A percentile compares a stretch with the other conserved stretches of the same genome.
Conservation (phyloP, 2,113 vertebrate genomes). For the Cromileptes altivelis region DNA sequence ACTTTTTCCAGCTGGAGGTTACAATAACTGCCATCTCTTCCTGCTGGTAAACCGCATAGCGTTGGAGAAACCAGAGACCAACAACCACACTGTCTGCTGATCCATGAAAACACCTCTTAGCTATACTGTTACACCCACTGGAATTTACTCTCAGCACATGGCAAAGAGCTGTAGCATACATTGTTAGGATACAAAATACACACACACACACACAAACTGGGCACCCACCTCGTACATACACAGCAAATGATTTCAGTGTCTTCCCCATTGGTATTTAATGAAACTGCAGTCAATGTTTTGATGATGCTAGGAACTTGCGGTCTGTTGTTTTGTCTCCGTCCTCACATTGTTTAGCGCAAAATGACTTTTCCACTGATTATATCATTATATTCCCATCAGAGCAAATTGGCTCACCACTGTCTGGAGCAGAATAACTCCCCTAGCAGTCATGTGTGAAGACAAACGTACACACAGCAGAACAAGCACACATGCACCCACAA, state of each 20-base stretch:
- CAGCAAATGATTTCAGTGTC: constrained; percentile 20
- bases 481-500: constrained; percentile 13
- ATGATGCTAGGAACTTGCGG: constrained; percentile 38
- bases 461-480: constrained; percentile 39
- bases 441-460: constrained; percentile 53
- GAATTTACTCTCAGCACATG: constrained; percentile 50
- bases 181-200: constrained; percentile 19
- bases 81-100: constrained; percentile 33
- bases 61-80: constrained; percentile 53
- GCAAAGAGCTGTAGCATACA: constrained; percentile 32
- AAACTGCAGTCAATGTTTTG: constrained; percentile 25
- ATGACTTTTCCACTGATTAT: constrained; percentile 74
- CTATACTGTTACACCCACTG: constrained; percentile 54
- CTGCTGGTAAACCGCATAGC: constrained; percentile 55
- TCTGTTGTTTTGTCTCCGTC: constrained; percentile 51
- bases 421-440: constrained; percentile 52
- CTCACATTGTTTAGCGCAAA: constrained; percentile 63
- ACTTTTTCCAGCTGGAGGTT: constrained; percentile 27
- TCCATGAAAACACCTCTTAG: constrained; percentile 49
- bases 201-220: neutral
- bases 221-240: constrained; percentile 1
- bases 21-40: constrained; percentile 49
- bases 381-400: constrained; percentile 74
- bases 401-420: constrained; percentile 69
- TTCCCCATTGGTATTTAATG: constrained; percentile 35